Evolutionary conservation across 1,140 invertebrate species (phyloP), one percentile per base, ranked within the genome.

Genomic region (Ectropis grisescens): DNA sequence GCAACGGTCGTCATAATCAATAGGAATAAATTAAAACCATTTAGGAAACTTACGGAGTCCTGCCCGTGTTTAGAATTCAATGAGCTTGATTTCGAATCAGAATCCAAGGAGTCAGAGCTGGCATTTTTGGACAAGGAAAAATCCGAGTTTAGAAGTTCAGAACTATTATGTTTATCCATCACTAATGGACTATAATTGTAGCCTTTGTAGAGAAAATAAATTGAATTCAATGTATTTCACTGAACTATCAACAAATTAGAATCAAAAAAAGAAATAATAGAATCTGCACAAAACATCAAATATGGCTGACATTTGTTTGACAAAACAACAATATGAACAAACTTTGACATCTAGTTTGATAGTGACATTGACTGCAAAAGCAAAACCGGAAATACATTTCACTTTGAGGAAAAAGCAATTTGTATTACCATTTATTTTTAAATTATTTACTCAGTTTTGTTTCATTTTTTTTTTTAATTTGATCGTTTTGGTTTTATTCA

Each of bases 21-120:
- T 60, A 55, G 47, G 78, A 66, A 74, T 81, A 74, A 82, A 83
- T 81, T 85, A 85, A 74, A 80, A 82, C 47, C 4, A 72, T 71
- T 82, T 83, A 79, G 61, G 82, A 72, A 60, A 84, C 85, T 87
- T 86, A 91, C 89, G 66, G 88, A 89, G 83, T 93, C 91, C 60
- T 87, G 88, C 62, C 85, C 90, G 69, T 88, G 86, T 84, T 93
- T 93, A 13, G 91, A 92, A 80, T 92, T 92, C 39, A 93, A 83
- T 31, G 91, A 93, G 76, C 90, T 91, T 46, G 91, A 93, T 84
- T 93, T 93, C 22, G 82, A 82, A 39, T 93, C 90, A 1, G 91
- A 91, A 68, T 90, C 88, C 41, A 93, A 82, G 9, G 90, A 92
- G 72, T 93, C 91, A 19, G 88, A 88, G 72, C 90, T 91, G 10